Base-by-base conservation (phyloP, 2,797 vertebrate genomes). In the Sebastes nivosus region DNA sequence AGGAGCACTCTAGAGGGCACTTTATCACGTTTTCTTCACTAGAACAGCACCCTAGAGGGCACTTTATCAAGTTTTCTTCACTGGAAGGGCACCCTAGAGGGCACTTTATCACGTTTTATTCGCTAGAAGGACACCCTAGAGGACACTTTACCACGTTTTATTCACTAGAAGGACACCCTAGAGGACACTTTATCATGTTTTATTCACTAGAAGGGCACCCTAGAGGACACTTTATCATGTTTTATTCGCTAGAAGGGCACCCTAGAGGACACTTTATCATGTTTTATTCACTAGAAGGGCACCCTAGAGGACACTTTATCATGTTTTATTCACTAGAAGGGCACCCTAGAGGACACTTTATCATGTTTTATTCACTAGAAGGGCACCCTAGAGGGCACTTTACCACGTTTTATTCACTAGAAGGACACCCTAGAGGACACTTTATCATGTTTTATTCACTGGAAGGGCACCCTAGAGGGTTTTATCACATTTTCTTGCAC, bases 201-300 rank as follows among this genome's bases (percentile, higher is more conserved):
- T 14, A 0, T 38, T 4, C 3, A 16, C 24, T 20, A 0, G 8
- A 25, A 25, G 1, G 4, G 0, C 7, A 25, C 14, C 16, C 13
- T 24, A 7, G 6, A 25, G 63, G n/a, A 0, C 8, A 64, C 27
- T 24, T 24, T 24, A 25, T 4, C 25, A 25, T 4, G 2, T 54
- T 54, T 8, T 10, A 4, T 58, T 4, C 1, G 27, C 24, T 27
- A 3, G 24, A 16, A 8, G 25, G 4, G 3, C 24, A 58, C 24
- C 25, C 13, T 20, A 50, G 16, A 50, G 46, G 14, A 7, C 16
- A 20, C 16, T 42, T 42, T 14, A 42, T 0, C 2, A 42, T 1
- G 2, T 42, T 42, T 16, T 16, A 1, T 42, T 42, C 13, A 16
- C 14, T 6, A 1, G 32, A 36, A 36, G 4, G 4, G 0, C 34